Conservation (phyloP, 1,140 invertebrate genomes). For the Varroa destructor region DNA sequence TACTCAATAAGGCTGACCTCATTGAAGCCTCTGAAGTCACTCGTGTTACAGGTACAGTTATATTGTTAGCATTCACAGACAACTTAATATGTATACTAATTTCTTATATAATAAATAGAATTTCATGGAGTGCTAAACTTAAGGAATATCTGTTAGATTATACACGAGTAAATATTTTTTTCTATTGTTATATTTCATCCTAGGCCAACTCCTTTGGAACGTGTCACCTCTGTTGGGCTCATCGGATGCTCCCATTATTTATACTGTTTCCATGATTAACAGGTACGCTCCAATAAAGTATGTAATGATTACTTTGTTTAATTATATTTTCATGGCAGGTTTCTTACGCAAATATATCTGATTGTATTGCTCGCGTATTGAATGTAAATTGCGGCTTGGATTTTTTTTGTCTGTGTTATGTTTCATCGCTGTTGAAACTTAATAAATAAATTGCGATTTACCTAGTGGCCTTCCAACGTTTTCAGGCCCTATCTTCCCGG, state of each 20-base stretch:
- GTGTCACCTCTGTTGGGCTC: slow-evolving; percentile 85
- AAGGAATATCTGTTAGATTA: background rate
- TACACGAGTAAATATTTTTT: too few species aligned
- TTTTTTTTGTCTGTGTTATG: too few species aligned
- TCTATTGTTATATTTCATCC: background rate
- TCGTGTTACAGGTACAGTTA: slow-evolving; percentile 66
- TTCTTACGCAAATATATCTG: too few species aligned
- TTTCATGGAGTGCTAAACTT: too few species aligned
- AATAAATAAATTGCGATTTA: slow-evolving; percentile 5
- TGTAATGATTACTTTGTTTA: slow-evolving; percentile 31
- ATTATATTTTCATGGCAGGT: background rate
- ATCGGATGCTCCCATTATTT: slow-evolving; percentile 75
- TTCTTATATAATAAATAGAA: too few species aligned
- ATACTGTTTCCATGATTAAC: slow-evolving; percentile 78
- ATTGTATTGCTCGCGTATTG: too few species aligned
- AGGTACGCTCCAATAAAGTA: slow-evolving; percentile 45
- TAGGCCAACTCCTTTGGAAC: slow-evolving; percentile 66
- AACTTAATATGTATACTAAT: too few species aligned
- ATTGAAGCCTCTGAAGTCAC: slow-evolving; percentile 81
- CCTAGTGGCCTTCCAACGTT: slow-evolving; percentile 2
- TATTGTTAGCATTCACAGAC: too few species aligned
- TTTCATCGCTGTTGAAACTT: background rate
- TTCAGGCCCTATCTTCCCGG: slow-evolving; percentile 39
- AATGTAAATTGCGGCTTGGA: too few species aligned
- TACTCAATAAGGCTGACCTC: slow-evolving; percentile 85